A percentile compares a stretch with the other conserved stretches of the same genome.
phyloP scores from a whole-genome alignment of 2,797 vertebrate species.

The Gouania willdenowi region DNA sequence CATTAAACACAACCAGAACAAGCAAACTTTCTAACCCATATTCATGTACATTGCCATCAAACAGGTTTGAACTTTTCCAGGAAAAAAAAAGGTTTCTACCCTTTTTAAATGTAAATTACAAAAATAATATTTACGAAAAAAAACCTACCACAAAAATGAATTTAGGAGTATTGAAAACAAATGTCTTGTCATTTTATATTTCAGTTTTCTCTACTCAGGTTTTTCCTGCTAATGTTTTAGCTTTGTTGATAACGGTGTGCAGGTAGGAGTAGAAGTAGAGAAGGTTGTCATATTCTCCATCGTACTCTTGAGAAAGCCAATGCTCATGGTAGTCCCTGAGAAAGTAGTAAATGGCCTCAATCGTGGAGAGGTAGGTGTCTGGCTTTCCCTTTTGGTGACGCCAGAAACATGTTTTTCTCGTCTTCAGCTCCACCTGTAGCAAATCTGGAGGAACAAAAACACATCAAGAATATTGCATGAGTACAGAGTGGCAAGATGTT shows the following conservation, averaged over 20 bases:
- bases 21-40: too few relatives aligned
- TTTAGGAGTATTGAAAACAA: too few relatives aligned
- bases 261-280: conserved; percentile 96
- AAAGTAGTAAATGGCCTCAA: conserved; percentile 98
- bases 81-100: too few relatives aligned
- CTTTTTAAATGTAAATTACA: too few relatives aligned
- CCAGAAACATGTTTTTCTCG: conserved; percentile 95
- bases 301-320: conserved; percentile 79
- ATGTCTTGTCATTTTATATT: too few relatives aligned
- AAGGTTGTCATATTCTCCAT: conserved; percentile 92
- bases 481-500: conserved; percentile 17
- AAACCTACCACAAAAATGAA: too few relatives aligned
- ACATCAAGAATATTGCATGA: neutral
- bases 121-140: too few relatives aligned
- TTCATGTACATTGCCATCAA: too few relatives aligned
- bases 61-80: too few relatives aligned
- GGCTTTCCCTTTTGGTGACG: conserved; percentile 93
- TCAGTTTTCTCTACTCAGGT: conserved; percentile 44
- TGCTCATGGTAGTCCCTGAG: conserved; percentile 88
- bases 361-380: conserved; percentile 92
- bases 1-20: too few relatives aligned
- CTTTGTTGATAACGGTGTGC: conserved; percentile 86
- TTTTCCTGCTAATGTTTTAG: conserved; percentile 78
- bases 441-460: conserved; percentile 73
- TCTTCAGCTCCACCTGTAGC: conserved; percentile 89